Evolutionary conservation across 2,113 vertebrate species (phyloP).

Genomic region (Pionites leucogaster): DNA sequence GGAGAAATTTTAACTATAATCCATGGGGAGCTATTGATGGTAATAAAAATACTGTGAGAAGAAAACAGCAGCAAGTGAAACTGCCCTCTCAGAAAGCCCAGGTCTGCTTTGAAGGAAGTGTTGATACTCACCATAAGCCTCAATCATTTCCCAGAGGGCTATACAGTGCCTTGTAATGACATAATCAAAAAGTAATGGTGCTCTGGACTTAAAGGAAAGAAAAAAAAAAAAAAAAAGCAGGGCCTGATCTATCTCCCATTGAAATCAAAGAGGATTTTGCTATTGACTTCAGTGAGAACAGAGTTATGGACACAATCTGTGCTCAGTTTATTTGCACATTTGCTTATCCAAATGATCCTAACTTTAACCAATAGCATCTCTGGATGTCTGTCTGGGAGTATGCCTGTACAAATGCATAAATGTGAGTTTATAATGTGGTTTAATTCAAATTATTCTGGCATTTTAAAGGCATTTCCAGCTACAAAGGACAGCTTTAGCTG

Average conservation of each 20-base stretch:
- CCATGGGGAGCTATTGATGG: conserved; percentile 39
- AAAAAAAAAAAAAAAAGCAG: not conserved
- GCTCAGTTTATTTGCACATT: conserved; percentile 50
- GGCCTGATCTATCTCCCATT: not conserved
- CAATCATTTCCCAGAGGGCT: conserved; percentile 38
- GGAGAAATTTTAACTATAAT: conserved; percentile 6
- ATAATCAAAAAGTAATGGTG: conserved; percentile 56
- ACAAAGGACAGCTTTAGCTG: conserved; percentile 21
- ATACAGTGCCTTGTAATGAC: conserved; percentile 36
- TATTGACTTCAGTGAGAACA: conserved; percentile 22
- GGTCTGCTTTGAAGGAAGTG: conserved; percentile 64
- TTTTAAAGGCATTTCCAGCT: conserved; percentile 24
- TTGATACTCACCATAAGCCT: conserved; percentile 67
- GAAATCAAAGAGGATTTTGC: conserved; percentile 49
- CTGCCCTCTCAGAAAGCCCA: conserved; percentile 51
- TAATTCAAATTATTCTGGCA: conserved; percentile 17
- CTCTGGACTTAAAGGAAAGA: not conserved
- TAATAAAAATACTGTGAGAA: conserved; percentile 65
- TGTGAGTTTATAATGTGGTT: conserved; percentile 48
- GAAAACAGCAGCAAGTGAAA: conserved; percentile 70
- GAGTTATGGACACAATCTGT: conserved; percentile 35
- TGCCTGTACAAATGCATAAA: not conserved
- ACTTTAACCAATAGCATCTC: not conserved
- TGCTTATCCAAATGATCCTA: not conserved
- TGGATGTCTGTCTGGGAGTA: not conserved